Evolutionary conservation across 2,888 invertebrate genomes (phyloP), one percentile per base, ranked within the genome.

Genomic region (Dastarcus helophoroides): DNA sequence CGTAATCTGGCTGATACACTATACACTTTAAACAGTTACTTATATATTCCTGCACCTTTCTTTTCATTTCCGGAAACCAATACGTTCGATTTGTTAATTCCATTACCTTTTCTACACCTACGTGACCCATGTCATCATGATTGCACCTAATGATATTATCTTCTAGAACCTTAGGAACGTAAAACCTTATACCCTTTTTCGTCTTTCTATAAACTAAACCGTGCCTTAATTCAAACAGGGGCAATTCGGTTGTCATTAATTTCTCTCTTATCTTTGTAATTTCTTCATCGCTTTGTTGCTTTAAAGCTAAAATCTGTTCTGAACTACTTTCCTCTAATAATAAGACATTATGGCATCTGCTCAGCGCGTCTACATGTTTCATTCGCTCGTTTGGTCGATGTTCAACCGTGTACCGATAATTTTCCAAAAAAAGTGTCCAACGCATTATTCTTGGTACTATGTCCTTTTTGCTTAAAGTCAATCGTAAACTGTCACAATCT

Each of bases 321-420:
- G 47, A 41, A 4, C 38, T 38, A 25, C 43, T 47, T 16, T 29
- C 40, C 16, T 43, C 39, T 3, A 49, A 9, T 9, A 48, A 22
- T 15, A 46, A 31, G 23, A 48, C 36, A 33, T 32, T 38, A 9
- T 37, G 31, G 30, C 8, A 16, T 11, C 46, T 25, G 29, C 51
- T 53, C 12, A 51, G 29, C 1, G 52, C 47, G 37, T 54, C 50
- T 2, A 48, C 50, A 40, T 53, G 53, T 9, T 22, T 25, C 51
- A 53, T 54, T 15, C 37, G 31, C 6, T 28, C 33, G 14, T 21
- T 19, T 12, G 27, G 13, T 21, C 44, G 25, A 31, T 44, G 44
- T 24, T 42, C 39, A 11, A 42, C 11, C 3, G 15, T 23, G 31
- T 42, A 44, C 42, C 28, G 19, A 33, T 36, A 44, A 35, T 44